phyloP scores from a whole-genome alignment of 2,797 vertebrate genomes.

The Moxostoma hubbsi region DNA sequence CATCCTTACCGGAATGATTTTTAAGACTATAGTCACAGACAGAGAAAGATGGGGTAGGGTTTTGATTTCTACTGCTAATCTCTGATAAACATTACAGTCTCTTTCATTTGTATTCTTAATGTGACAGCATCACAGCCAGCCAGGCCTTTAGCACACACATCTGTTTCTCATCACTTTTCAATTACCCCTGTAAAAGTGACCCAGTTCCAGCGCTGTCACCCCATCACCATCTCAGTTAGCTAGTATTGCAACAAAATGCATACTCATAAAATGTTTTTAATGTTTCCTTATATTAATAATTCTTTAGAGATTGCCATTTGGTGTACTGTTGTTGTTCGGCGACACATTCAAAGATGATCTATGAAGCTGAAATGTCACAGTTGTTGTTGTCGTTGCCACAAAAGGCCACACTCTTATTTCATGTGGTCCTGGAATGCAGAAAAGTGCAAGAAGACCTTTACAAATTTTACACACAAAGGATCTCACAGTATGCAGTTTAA shows the following conservation, averaged over 20 bases:
- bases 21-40: slow-evolving; percentile 55
- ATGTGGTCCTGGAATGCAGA: neutral
- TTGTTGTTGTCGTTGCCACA: slow-evolving; percentile 11
- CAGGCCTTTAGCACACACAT: slow-evolving; percentile 35
- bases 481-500: neutral
- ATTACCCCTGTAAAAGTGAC: slow-evolving; percentile 25
- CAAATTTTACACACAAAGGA: neutral
- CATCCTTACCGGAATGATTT: neutral
- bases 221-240: slow-evolving; percentile 12
- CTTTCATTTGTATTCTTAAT: slow-evolving; percentile 48
- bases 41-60: neutral
- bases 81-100: slow-evolving; percentile 36
- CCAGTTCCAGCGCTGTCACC: slow-evolving; percentile 11
- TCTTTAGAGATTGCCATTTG: slow-evolving; percentile 34
- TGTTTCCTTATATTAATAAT: slow-evolving; percentile 11
- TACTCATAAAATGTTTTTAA: neutral
- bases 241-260: slow-evolving; percentile 18
- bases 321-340: neutral
- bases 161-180: slow-evolving; percentile 47
- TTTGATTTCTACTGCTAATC: slow-evolving; percentile 32
- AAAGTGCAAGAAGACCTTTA: neutral
- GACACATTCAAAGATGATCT: neutral
- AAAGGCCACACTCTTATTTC: neutral
- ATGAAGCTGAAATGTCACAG: slow-evolving; percentile 42
- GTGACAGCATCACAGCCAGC: slow-evolving; percentile 28